Percentiles rank a stretch among this genome's conserved stretches.
phyloP scores from a whole-genome alignment of 2,113 vertebrate genomes.

The Menidia beryllina region DNA sequence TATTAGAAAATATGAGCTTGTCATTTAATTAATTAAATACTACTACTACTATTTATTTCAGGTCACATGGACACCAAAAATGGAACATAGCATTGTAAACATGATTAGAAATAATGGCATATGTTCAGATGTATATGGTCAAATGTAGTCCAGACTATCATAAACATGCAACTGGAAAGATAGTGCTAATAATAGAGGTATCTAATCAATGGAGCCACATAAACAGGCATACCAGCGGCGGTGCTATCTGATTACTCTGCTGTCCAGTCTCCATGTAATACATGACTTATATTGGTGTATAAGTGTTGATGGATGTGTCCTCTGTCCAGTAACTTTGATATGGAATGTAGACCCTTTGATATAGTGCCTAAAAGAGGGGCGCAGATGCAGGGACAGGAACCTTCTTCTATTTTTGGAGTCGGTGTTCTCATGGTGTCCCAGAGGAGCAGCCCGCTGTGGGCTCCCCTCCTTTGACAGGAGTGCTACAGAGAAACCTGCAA shows the following conservation, averaged over 20 bases:
- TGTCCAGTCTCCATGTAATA: slow-evolving; percentile 36
- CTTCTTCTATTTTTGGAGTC: slow-evolving; percentile 72
- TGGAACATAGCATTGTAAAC: too few species aligned
- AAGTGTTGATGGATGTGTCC: slow-evolving; percentile 18
- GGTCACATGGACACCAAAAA: too few species aligned
- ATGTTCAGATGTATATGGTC: too few species aligned
- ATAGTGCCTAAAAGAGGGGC: slow-evolving; percentile 37
- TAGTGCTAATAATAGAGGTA: slow-evolving; percentile 58
- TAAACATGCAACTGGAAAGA: slow-evolving; percentile 41
- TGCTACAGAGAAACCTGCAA: slow-evolving; percentile 48
- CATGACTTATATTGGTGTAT: slow-evolving; percentile 13
- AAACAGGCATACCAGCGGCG: slow-evolving; percentile 18
- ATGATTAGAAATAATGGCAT: too few species aligned
- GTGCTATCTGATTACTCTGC: slow-evolving; percentile 49
- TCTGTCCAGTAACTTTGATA: slow-evolving; percentile 13
- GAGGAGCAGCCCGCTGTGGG: slow-evolving; percentile 54
- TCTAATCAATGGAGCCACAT: slow-evolving; percentile 54
- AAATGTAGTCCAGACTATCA: too few species aligned
- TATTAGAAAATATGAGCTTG: too few species aligned
- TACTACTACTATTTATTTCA: too few species aligned
- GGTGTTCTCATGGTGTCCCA: slow-evolving; percentile 61
- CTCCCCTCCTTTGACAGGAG: slow-evolving; percentile 61
- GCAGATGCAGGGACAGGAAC: slow-evolving; percentile 39
- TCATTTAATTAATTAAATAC: too few species aligned
- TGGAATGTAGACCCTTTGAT: slow-evolving; percentile 10